Conservation (phyloP, 1,140 invertebrate genomes). For the Maconellicoccus hirsutus region DNA sequence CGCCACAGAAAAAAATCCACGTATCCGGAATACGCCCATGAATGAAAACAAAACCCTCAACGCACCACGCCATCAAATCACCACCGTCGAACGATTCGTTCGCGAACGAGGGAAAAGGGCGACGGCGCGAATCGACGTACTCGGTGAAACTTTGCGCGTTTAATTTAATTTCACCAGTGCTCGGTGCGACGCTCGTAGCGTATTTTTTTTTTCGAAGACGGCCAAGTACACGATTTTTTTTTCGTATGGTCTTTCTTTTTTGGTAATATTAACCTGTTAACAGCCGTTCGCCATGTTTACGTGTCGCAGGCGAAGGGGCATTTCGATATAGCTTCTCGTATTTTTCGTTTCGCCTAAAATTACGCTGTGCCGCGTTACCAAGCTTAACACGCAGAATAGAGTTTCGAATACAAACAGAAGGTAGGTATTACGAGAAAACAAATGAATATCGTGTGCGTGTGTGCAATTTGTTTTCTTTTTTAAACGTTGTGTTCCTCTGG, state of each 20-base stretch:
- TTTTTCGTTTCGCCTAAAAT: not conserved
- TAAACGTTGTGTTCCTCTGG: too few relatives aligned
- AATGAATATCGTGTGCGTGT: not conserved
- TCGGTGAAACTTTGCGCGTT: not conserved
- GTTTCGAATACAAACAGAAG: not conserved
- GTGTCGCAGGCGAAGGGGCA: conserved; percentile 14
- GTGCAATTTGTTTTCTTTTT: not conserved
- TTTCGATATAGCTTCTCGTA: not conserved
- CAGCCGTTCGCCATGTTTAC: conserved; percentile 10
- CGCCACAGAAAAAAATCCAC: not conserved
- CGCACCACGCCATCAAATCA: too few relatives aligned
- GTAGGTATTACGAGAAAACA: not conserved
- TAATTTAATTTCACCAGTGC: conserved; percentile 4
- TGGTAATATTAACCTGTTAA: conserved; percentile 12
- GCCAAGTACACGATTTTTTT: not conserved
- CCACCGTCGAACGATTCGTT: too few relatives aligned
- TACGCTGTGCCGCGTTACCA: not conserved
- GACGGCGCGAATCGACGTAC: not conserved
- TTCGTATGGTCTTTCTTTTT: not conserved
- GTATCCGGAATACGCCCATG: conserved; percentile 14
- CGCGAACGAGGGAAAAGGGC: not conserved
- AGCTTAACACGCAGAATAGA: not conserved
- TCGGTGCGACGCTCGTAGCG: not conserved
- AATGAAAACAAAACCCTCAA: conserved; percentile 11
- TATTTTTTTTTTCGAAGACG: not conserved